These are phyloP conservation scores for Falco rusticolus DNA, from an alignment of 2,797 vertebrate species.

Conservation along the genomic window DNA sequence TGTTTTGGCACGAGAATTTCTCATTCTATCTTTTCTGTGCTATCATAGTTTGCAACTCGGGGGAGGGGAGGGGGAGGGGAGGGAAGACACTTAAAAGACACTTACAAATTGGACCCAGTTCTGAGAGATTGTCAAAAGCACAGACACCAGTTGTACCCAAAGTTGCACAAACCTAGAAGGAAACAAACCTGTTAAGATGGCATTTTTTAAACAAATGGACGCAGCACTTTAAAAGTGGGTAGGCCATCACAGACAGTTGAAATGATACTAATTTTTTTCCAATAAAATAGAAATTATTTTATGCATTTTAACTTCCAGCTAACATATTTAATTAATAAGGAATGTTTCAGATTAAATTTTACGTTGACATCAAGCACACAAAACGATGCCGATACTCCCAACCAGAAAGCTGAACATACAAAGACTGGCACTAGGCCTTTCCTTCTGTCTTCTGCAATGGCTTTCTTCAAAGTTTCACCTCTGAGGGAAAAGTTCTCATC, in stretches of 20 bases:
- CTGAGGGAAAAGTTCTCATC: conserved; percentile 90
- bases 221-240: background rate
- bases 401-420: conserved; percentile 78
- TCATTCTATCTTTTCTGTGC: background rate
- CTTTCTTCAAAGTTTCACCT: conserved; percentile 87
- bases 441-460: conserved; percentile 87
- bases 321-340: background rate
- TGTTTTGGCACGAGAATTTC: background rate
- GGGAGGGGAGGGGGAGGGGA: too few species aligned
- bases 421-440: conserved; percentile 90
- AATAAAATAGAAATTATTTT: background rate
- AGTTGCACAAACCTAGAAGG: conserved; percentile 89
- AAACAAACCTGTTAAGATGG: background rate
- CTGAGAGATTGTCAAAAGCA: conserved; percentile 90
- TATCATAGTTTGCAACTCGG: background rate
- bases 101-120: conserved; percentile 94
- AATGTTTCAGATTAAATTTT: background rate
- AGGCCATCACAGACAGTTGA: background rate
- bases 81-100: background rate
- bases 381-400: background rate
- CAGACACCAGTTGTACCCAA: conserved; percentile 94
- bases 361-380: background rate
- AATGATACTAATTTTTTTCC: background rate
- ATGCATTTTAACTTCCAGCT: background rate
- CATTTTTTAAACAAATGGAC: background rate